Evolutionary conservation across 53 echinoderm and acorn worm species (phyloP), one percentile per base, ranked within the genome.

Genomic region (Pentamera pediparva): DNA sequence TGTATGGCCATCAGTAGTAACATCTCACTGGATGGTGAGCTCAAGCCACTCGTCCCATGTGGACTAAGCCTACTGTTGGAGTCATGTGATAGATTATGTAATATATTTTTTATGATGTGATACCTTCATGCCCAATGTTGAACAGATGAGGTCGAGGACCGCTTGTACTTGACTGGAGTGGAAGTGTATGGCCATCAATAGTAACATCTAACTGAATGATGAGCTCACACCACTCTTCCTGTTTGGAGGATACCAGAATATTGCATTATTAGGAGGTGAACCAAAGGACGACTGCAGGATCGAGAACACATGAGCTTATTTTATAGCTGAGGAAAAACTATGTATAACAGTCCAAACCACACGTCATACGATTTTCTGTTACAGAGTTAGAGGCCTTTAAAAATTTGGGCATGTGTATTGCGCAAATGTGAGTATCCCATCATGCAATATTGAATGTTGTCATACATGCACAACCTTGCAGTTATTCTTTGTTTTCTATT

Each of bases 71-170:
- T n/a, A n/a, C n/a, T n/a, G n/a, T n/a, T n/a, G n/a, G n/a, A n/a
- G n/a, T n/a, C n/a, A n/a, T n/a, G n/a, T n/a, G n/a, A n/a, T n/a
- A n/a, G n/a, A n/a, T n/a, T n/a, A n/a, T n/a, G n/a, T n/a, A n/a
- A n/a, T n/a, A n/a, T n/a, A n/a, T n/a, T n/a, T n/a, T n/a, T n/a
- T n/a, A n/a, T n/a, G n/a, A n/a, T n/a, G n/a, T 28, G 49, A 76
- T 79, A 93, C 93, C 87, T 93, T 93, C 93, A 93, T 93, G 58
- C 89, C 93, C 13, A 93, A 81, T 50, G 93, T 93, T 21, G 92
- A 86, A 61, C 98, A 92, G 29, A 98, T 89, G 40, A 98, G 70
- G 55, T 92, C 98, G 0, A 92, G 65, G 37, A 92, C 85, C n/a
- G 92, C 91, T 39, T 92, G 98, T 62, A 98, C 78, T 81, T 98